These are phyloP conservation scores for Dasyornis broadbenti DNA, from an alignment of 2,113 vertebrate species.

Conservation along the genomic window DNA sequence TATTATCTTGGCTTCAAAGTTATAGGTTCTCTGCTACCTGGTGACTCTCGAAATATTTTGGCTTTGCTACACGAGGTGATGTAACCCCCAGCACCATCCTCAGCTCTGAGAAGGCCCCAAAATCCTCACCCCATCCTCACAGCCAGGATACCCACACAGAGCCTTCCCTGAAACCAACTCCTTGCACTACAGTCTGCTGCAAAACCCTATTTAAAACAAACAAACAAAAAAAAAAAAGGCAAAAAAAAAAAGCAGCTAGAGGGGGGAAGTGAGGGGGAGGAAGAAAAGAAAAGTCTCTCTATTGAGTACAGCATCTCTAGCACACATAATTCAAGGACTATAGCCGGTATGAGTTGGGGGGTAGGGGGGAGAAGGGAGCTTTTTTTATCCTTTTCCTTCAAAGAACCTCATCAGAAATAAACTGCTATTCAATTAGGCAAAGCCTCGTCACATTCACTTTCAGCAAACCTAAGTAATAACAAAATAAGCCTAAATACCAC, in stretches of 20 bases:
- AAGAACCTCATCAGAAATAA: constrained; percentile 34
- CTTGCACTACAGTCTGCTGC: background rate
- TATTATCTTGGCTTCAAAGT: background rate
- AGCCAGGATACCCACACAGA: background rate
- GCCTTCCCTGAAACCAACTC: background rate
- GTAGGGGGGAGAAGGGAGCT: background rate
- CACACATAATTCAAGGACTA: constrained; percentile 44
- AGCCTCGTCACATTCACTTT: constrained; percentile 39
- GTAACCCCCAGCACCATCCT: background rate
- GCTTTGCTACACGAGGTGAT: background rate
- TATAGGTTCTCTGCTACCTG: background rate
- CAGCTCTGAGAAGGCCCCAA: background rate
- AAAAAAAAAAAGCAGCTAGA: background rate
- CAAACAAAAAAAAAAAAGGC: background rate
- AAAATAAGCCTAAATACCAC: background rate
- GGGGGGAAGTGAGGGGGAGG: background rate
- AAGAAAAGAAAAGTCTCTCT: constrained; percentile 4
- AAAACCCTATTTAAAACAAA: background rate
- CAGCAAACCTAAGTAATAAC: constrained; percentile 38
- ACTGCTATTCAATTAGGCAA: constrained; percentile 30
- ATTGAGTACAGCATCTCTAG: constrained; percentile 41
- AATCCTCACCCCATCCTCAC: background rate
- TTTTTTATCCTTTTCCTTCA: background rate
- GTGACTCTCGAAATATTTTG: background rate
- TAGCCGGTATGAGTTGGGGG: background rate